Evolutionary conservation across 1,140 invertebrate species (phyloP).

Genomic region (Bicyclus anynana): DNA sequence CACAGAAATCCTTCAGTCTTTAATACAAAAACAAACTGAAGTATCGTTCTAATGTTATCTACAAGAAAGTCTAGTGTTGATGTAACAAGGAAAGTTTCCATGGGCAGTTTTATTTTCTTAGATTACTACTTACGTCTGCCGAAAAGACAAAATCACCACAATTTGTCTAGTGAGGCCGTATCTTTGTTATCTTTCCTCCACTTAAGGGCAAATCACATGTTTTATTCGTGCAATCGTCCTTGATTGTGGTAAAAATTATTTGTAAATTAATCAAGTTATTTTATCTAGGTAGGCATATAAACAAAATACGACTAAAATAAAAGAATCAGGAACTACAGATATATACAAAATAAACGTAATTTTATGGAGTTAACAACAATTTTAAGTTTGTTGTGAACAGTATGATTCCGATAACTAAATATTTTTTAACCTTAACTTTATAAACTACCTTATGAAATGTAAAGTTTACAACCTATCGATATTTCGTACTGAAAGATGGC

Average conservation of each 20-base stretch:
- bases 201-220: constrained; percentile 12
- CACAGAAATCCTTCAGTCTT: background rate
- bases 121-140: background rate
- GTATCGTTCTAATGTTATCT: background rate
- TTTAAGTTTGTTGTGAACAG: too few relatives aligned
- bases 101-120: constrained; percentile 14
- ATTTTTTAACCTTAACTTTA: too few relatives aligned
- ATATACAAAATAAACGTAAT: too few relatives aligned
- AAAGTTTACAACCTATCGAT: too few relatives aligned
- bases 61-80: background rate
- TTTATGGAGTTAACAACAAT: too few relatives aligned
- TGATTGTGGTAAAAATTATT: constrained; percentile 1
- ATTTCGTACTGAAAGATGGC: too few relatives aligned
- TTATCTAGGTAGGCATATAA: too few relatives aligned
- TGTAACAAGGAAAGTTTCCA: constrained; percentile 13
- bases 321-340: too few relatives aligned
- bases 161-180: constrained; percentile 10
- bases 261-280: too few relatives aligned
- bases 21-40: background rate
- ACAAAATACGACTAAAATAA: too few relatives aligned
- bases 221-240: constrained; percentile 11
- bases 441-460: too few relatives aligned
- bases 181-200: constrained; percentile 20
- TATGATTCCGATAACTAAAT: too few relatives aligned
- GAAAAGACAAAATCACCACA: constrained; percentile 8